Evolutionary conservation across 2,888 invertebrate species (phyloP), one percentile per base, ranked within the genome.

Genomic region (Chydorus sphaericus): DNA sequence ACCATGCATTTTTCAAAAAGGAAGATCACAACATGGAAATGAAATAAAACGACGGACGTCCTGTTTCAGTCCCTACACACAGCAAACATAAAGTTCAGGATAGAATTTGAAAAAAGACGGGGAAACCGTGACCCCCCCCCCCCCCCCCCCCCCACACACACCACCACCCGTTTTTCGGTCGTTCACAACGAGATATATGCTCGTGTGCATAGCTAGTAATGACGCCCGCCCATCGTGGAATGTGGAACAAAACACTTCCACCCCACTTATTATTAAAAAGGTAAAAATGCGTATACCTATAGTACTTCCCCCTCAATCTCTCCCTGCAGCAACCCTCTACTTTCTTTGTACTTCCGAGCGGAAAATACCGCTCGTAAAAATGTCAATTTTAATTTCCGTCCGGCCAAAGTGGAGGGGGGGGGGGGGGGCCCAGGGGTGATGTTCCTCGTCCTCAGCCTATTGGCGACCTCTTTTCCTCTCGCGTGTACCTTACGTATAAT

Each of bases 331-430:
- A 23, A 44, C 44, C 16, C 44, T 44, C 44, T 10, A 26, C 26
- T 23, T n/a, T n/a, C n/a, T n/a, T n/a, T 26, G 44, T 23, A 44
- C 44, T 44, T 44, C 44, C 23, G 44, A 44, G 44, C 44, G 44
- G 44, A 44, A 44, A 44, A 44, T 44, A 14, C 44, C 44, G 6
- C 44, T 44, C 44, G 44, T 44, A 26, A 44, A n/a, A n/a, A 44
- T 26, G 44, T 44, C 44, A 26, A 8, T 44, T 18, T 44, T 3
- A n/a, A 26, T 44, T 23, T 2, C 6, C 26, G 26, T 14, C 2
- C 5, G 26, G 14, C 44, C 3, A 16, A 20, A 14, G 28, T 6
- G 26, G 44, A 23, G 5, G 23, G 44, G 28, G 18, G 3, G 39
- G 39, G 14, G 26, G 28, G 39, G 14, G 26, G 28, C n/a, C n/a